Evolutionary conservation across 1,140 invertebrate species (phyloP).

Genomic region (Calephelis nemesis): DNA sequence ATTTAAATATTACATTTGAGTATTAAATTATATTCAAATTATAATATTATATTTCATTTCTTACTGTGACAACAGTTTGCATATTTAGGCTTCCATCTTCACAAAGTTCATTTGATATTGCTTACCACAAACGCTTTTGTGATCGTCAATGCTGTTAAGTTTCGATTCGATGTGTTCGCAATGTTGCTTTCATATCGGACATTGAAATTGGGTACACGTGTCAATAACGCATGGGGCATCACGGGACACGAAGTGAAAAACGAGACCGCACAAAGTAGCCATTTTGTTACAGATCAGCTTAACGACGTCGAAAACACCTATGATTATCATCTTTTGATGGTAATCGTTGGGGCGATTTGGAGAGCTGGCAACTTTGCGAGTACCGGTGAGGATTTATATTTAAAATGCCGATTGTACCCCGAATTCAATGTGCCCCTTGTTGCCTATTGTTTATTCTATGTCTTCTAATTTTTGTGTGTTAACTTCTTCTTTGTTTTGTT

Average conservation of each 20-base stretch:
- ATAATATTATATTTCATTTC: no score
- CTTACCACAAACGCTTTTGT: constrained; percentile 31
- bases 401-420: constrained; percentile 49
- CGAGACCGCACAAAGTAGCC: constrained; percentile 70
- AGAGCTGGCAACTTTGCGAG: constrained; percentile 65
- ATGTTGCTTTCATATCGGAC: constrained; percentile 40
- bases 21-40: no score
- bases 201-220: constrained; percentile 46
- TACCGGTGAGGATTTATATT: constrained; percentile 71
- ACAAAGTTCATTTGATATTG: constrained; percentile 22
- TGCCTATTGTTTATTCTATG: constrained; percentile 10
- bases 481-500: not conserved
- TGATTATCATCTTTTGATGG: constrained; percentile 79
- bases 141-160: constrained; percentile 37
- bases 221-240: constrained; percentile 50
- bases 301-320: constrained; percentile 78
- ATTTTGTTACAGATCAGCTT: constrained; percentile 79
- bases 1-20: no score
- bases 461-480: constrained; percentile 12
- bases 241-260: constrained; percentile 47
- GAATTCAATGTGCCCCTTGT: constrained; percentile 63
- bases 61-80: not conserved
- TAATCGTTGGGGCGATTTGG: constrained; percentile 71
- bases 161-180: constrained; percentile 35
- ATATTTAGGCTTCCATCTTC: not conserved